These are phyloP conservation scores for Euplexia lucipara DNA, from an alignment of 2,888 invertebrate genomes.

Conservation along the genomic window DNA sequence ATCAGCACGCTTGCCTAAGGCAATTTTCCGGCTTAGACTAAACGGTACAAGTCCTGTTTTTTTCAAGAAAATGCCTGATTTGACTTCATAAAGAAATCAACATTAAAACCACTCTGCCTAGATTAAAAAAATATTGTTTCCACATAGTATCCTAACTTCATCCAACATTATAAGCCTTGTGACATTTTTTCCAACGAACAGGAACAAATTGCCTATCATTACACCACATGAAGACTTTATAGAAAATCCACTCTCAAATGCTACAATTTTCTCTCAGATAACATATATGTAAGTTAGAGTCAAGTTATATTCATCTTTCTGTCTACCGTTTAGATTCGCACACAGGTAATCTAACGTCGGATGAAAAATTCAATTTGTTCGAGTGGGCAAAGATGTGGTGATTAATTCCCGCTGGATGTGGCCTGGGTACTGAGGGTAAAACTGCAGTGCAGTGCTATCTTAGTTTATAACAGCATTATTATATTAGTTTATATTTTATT, in stretches of 20 bases:
- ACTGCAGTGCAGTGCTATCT: no score
- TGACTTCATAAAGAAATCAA: no score
- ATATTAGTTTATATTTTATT: no score
- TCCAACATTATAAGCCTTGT: background rate
- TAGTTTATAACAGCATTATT: no score
- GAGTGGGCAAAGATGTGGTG: slow-evolving; percentile 31
- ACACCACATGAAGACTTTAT: slow-evolving; percentile 13
- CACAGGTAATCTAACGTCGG: slow-evolving; percentile 59
- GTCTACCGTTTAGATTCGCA: slow-evolving; percentile 24
- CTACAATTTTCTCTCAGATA: slow-evolving; percentile 14
- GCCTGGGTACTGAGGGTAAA: background rate
- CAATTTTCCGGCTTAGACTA: no score
- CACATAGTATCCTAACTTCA: background rate
- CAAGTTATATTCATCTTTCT: slow-evolving; percentile 21
- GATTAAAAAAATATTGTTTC: background rate
- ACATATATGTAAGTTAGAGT: slow-evolving; percentile 3
- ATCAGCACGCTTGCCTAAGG: no score
- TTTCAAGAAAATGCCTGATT: no score
- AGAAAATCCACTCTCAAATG: slow-evolving; percentile 21
- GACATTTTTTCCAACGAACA: background rate
- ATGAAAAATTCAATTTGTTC: slow-evolving; percentile 74
- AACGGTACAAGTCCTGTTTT: no score
- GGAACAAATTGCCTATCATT: slow-evolving; percentile 30
- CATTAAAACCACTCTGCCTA: no score
- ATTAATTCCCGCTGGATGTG: slow-evolving; percentile 46